Conservation (phyloP, 2,888 invertebrate genomes). For the Xylota segnis region DNA sequence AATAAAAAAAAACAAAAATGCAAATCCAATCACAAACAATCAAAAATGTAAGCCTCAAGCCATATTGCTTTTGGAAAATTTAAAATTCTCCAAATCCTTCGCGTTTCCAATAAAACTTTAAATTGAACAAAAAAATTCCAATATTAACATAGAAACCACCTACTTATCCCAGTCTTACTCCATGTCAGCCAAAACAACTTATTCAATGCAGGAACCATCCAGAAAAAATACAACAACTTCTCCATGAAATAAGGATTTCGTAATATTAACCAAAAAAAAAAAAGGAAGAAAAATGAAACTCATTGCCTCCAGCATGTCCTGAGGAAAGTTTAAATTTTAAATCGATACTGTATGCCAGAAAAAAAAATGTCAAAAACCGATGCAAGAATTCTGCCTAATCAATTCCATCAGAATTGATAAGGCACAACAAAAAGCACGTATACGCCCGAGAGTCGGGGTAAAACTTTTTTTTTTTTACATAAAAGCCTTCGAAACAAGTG, state of each 20-base stretch:
- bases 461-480: background rate
- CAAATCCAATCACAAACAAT: constrained; percentile 37
- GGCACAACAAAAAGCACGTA: constrained; percentile 20
- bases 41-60: constrained; percentile 39
- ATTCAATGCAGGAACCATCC: background rate
- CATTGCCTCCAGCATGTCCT: constrained; percentile 9
- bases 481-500: background rate
- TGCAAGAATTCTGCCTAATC: constrained; percentile 32
- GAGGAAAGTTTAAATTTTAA: constrained; percentile 40
- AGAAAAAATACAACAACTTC: background rate
- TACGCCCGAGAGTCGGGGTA: background rate
- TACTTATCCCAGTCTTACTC: constrained; percentile 23
- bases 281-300: constrained; percentile 11
- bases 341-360: constrained; percentile 15
- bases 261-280: constrained; percentile 11
- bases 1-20: background rate
- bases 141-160: constrained; percentile 67
- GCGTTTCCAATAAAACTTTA: constrained; percentile 62
- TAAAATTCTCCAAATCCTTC: constrained; percentile 40
- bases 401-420: constrained; percentile 46
- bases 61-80: constrained; percentile 24
- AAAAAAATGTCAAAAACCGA: constrained; percentile 25
- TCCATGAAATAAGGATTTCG: constrained; percentile 36
- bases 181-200: constrained; percentile 6
- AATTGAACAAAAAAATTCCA: constrained; percentile 50